These are phyloP conservation scores for Acanthococcus lagerstroemiae DNA, from an alignment of 2,888 invertebrate species.

Conservation along the genomic window DNA sequence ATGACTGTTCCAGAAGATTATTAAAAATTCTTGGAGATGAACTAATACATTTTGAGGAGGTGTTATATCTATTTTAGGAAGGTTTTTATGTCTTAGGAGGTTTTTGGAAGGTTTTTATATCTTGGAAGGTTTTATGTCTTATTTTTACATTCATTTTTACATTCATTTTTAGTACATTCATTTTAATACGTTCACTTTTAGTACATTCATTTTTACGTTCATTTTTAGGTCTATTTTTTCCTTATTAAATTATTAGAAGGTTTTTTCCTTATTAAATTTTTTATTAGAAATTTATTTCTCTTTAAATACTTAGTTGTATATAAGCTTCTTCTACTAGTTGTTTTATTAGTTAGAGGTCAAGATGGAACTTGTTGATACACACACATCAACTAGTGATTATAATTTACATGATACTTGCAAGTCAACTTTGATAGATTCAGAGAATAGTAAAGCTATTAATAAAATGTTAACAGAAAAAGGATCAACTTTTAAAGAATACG, in stretches of 20 bases:
- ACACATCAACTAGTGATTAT: neutral
- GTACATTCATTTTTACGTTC: no score
- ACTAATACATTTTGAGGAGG: no score
- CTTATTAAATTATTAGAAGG: no score
- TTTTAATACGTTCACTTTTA: no score
- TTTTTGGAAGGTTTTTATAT: neutral
- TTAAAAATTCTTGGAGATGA: no score
- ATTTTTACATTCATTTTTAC: no score
- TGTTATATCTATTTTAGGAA: no score
- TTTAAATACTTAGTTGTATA: neutral
- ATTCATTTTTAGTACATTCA: no score
- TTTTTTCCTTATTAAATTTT: neutral
- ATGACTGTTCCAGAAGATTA: no score
- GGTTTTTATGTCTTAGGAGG: neutral
- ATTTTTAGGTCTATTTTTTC: no score
- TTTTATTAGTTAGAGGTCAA: neutral
- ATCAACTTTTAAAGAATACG: no score
- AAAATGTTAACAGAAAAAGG: no score
- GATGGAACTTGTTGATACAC: neutral
- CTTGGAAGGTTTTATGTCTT: neutral
- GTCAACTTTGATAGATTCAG: neutral
- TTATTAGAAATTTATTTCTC: neutral
- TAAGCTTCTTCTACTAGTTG: neutral
- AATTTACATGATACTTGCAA: neutral
- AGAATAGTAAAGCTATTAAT: neutral